Evolutionary conservation across 2,888 invertebrate genomes (phyloP), one percentile per base, ranked within the genome.

Genomic region (Helobdella robusta): DNA sequence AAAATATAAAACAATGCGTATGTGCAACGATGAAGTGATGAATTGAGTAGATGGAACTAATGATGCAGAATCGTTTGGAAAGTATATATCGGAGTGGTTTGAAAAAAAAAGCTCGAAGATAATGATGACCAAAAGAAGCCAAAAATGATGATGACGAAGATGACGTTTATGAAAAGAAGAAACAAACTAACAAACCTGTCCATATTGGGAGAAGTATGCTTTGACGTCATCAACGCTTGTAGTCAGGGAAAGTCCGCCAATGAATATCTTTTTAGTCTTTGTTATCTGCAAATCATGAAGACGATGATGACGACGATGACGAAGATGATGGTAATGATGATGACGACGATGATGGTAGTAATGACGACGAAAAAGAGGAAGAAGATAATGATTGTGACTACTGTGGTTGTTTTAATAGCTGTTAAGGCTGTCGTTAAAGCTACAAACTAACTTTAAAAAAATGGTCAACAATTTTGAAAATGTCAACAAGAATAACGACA

Each of bases 251-350:
- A 98, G 86, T 80, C 98, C 98, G 77, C 98, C 98, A 81, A 98
- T 95, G 85, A 98, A 98, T 84, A 98, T 95, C 85, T 98, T 98
- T 89, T 98, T 98, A 85, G 98, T 98, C 86, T 93, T 89, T 28
- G 65, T 59, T 20, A 65, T 65, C 65, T 60, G 59, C 65, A 60
- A 36, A 2, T 20, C 11, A 2, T 23, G 28, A 23, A 2, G 18
- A 28, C 32, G 5, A 6, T n/a, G 8, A 40, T 40, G 8, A 40
- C 18, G 8, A 40, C 18, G 8, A 40, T 40, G 8, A 40, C 18
- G 8, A 40, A 15, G 8, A 40, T 40, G 8, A 40, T 40, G 8
- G 18, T 40, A 15, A 40, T 40, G 8, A 40, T 40, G 8, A 40
- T 40, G 8, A 40, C 18, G 8, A 40, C 18, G 8, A 40, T 40